Evolutionary conservation across 2,888 invertebrate genomes (phyloP).

Genomic region (Trachelus iudaicus): DNA sequence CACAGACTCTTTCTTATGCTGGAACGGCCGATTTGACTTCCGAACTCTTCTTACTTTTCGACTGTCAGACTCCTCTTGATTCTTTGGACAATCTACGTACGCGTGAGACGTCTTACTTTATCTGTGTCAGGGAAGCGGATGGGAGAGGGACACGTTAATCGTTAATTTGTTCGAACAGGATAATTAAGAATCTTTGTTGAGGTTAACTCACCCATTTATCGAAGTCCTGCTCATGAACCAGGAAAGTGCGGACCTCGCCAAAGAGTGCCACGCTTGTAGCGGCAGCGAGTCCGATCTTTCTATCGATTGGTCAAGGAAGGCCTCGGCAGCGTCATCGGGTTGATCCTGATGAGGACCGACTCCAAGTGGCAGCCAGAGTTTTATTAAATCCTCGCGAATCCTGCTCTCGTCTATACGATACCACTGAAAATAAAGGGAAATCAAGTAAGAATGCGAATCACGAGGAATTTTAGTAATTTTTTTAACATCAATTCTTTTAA

Average conservation of each 20-base stretch:
- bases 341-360: slow-evolving; percentile 60
- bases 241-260: slow-evolving; percentile 86
- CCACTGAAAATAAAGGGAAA: slow-evolving; percentile 71
- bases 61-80: background rate
- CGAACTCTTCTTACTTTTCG: background rate
- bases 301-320: slow-evolving; percentile 79
- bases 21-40: background rate
- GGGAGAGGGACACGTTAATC: background rate
- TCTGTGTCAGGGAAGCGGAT: background rate
- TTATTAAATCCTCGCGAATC: slow-evolving; percentile 69
- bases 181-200: background rate
- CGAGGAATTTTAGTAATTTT: background rate
- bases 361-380: slow-evolving; percentile 74
- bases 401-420: slow-evolving; percentile 73
- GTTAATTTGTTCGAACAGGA: background rate
- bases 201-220: slow-evolving; percentile 85
- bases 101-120: background rate
- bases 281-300: slow-evolving; percentile 88
- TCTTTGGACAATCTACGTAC: background rate
- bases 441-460: background rate
- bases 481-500: background rate
- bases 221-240: slow-evolving; percentile 95
- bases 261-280: slow-evolving; percentile 89
- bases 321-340: slow-evolving; percentile 77
- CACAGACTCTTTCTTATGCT: background rate